Base-by-base conservation (phyloP, 1,140 invertebrate genomes). In the Halesus radiatus region DNA sequence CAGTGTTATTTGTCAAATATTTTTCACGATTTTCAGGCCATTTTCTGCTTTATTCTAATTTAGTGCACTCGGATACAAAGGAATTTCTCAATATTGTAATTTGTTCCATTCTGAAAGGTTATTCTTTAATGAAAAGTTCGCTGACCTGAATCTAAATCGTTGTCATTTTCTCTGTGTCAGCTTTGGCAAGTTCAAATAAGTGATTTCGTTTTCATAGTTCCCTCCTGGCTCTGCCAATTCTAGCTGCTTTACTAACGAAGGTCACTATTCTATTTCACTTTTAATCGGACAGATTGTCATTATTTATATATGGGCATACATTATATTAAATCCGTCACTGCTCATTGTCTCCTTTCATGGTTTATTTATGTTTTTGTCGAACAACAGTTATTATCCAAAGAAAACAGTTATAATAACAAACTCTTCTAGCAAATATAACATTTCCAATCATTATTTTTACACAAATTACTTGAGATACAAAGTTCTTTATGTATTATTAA, bases 1-100 rank as follows among this genome's bases (percentile, higher is more conserved):
- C 91, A 89, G 89, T 80, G 68, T 56, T 68, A 72, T 80, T 68
- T 76, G 53, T 50, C 45, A 23, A 29, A 37, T 76, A 53, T 64
- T 75, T 58, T 32, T 37, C 7, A 64, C 20, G 20, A 18, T 13
- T 62, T 23, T 76, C 58, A 22, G 50, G 45, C 20, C 37, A 52
- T 72, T 72, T 52, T 23, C 37, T 53, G 10, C 68, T 23, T 72
- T 53, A 72, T 72, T 72, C 68, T 72, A 72, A 72, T 72, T 72
- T 52, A 22, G 68, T 72, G 53, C 68, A 23, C 50, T 52, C 68
- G 50, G 45, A 22, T 72, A 72, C 68, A 72, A 72, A 72, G 68
- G 68, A 72, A 72, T 52, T 72, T 53, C 50, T 53, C n/a, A 53
- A 72, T 72, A 23, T 29, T 26, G 20, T 53, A 45, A 45, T 29